A percentile compares a stretch with the other conserved stretches of the same genome.
Evolutionary conservation across 2,113 vertebrate species (phyloP).

Genomic region (Ptilorrhoa leucosticta): DNA sequence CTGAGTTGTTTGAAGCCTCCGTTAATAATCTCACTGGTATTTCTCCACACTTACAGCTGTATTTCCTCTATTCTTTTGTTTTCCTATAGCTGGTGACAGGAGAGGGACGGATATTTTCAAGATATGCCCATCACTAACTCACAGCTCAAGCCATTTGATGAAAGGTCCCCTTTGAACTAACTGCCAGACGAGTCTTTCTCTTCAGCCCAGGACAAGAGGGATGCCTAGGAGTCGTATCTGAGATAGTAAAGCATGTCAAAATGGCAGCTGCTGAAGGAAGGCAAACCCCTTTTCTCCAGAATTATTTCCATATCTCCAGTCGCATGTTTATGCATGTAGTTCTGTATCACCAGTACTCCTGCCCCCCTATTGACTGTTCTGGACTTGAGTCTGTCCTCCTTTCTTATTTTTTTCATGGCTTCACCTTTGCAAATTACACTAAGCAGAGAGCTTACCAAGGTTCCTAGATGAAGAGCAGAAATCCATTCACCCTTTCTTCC

Average conservation of each 20-base stretch:
- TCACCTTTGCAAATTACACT: background rate
- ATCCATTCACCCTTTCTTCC: background rate
- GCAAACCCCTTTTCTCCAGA: background rate
- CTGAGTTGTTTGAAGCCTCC: constrained; percentile 10
- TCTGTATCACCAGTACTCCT: background rate
- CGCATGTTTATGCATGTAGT: background rate
- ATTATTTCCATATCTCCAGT: background rate
- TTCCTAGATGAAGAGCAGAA: background rate
- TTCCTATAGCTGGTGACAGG: constrained; percentile 26
- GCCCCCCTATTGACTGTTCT: background rate
- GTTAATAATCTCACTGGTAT: constrained; percentile 24
- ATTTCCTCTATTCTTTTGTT: constrained; percentile 38
- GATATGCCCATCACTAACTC: constrained; percentile 32
- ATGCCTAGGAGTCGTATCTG: background rate
- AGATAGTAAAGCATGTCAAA: background rate
- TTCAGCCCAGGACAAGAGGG: background rate
- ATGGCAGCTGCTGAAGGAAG: constrained; percentile 5
- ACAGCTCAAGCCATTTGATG: constrained; percentile 17
- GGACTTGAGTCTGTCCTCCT: background rate
- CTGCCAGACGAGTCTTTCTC: background rate
- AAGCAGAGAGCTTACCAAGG: background rate
- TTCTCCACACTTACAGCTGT: constrained; percentile 11
- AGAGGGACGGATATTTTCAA: background rate
- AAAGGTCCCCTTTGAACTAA: constrained; percentile 22
- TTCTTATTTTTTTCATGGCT: background rate